Evolutionary conservation across 2,113 vertebrate species (phyloP), one percentile per base, ranked within the genome.

Genomic region (Microcebus jonahi): DNA sequence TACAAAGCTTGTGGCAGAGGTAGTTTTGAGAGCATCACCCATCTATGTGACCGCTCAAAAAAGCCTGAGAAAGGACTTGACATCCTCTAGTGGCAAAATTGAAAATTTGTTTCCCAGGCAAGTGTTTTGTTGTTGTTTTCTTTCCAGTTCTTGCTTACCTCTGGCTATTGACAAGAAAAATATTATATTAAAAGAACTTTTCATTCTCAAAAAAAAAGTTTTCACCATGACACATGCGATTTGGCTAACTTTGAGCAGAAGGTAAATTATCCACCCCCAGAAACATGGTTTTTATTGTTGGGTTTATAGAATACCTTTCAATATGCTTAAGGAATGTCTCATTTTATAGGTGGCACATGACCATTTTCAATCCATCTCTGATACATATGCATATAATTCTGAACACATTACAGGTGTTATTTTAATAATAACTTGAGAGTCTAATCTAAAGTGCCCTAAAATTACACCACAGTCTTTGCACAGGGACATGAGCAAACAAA

Each of bases 1-100:
- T 4, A 31, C 8, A 86, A 65, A 89, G 65, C 48, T 20, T 42
- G 5, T 3, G 63, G 67, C 67, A 68, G 29, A 84, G 57, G 50
- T 39, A 92, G 70, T 81, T 97, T 63, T 39, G 75, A 85, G 82
- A 71, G 17, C 55, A 92, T 79, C 50, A 63, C 29, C n/a, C 34
- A 34, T 65, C 83, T 84, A 29, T 6, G 2, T 39, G 21, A 81
- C n/a, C 17, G 8, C 34, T 82, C 82, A 70, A 94, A 92, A 73
- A 15, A 34, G 39, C 67, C 31, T 36, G 61, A 70, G 67, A 65
- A 96, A 94, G 97, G 27, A 86, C 82, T 76, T 80, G 77, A 96
- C 80, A 83, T 96, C 98, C 98, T 97, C 97, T 98, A 97, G 97
- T 98, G 98, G 98, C 27, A 80, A 96, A 95, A 94, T 6, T 1